Conservation (phyloP, 2,113 vertebrate genomes). For the Salminus brasiliensis region DNA sequence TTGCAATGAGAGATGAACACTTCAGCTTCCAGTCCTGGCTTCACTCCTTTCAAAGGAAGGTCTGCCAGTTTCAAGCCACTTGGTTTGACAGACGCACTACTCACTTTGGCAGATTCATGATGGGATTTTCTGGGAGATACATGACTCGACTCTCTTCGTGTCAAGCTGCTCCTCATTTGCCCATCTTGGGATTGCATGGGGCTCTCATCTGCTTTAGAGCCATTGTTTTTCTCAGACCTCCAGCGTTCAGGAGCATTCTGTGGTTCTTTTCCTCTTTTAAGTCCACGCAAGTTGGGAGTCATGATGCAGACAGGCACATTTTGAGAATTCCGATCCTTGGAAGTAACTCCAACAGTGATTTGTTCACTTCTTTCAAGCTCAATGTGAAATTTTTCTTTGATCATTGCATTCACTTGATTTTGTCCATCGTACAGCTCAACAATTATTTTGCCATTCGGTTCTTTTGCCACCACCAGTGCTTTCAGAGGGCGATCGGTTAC, state of each 20-base stretch:
- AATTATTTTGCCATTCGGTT: slow-evolving; percentile 82
- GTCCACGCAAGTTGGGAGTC: background rate
- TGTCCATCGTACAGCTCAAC: slow-evolving; percentile 85
- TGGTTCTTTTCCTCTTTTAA: slow-evolving; percentile 30
- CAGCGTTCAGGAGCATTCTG: background rate
- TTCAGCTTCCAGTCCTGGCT: slow-evolving; percentile 72
- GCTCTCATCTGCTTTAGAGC: background rate
- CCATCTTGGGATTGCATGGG: background rate
- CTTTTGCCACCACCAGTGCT: slow-evolving; percentile 84
- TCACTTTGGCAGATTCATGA: slow-evolving; percentile 30
- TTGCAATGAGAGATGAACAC: slow-evolving; percentile 86
- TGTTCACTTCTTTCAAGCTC: slow-evolving; percentile 45
- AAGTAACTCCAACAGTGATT: slow-evolving; percentile 10
- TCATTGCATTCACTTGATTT: slow-evolving; percentile 80
- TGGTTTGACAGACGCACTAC: slow-evolving; percentile 2
- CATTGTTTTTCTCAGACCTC: slow-evolving; percentile 3
- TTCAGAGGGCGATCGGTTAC: slow-evolving; percentile 75
- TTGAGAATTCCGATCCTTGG: background rate
- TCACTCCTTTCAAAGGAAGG: slow-evolving; percentile 73
- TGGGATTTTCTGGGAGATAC: background rate
- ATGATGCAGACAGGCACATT: background rate
- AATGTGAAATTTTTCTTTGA: slow-evolving; percentile 77
- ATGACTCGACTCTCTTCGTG: background rate
- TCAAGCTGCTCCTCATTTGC: background rate
- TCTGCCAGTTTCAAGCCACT: slow-evolving; percentile 67